These are phyloP conservation scores for Coptodon rendalli DNA, from an alignment of 2,113 vertebrate genomes.

Conservation along the genomic window DNA sequence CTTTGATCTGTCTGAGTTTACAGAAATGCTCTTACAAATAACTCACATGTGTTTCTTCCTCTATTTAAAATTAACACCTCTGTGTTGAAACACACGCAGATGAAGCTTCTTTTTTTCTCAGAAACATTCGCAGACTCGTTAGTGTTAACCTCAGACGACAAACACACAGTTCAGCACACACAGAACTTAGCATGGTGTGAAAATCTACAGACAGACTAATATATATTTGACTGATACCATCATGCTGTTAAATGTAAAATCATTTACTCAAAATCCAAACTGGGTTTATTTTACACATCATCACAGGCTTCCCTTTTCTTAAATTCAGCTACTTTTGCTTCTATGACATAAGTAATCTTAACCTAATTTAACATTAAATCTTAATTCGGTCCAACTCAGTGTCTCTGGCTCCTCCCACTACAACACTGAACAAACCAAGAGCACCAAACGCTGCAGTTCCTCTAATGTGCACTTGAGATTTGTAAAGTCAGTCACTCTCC, in stretches of 20 bases:
- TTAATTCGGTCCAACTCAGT: rapidly evolving
- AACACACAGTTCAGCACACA: neutral
- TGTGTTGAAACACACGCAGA: rapidly evolving
- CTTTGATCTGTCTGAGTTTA: rapidly evolving
- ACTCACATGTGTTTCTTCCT: rapidly evolving
- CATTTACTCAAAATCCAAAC: neutral
- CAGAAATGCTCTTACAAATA: neutral
- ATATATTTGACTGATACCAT: rapidly evolving
- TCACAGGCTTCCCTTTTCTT: neutral
- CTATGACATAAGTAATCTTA: neutral
- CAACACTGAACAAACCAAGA: neutral
- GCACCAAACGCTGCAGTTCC: neutral
- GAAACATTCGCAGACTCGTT: rapidly evolving
- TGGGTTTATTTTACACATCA: neutral
- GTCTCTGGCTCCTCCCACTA: neutral
- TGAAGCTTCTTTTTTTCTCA: rapidly evolving
- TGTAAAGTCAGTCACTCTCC: neutral
- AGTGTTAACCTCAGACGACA: neutral
- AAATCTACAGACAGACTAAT: neutral
- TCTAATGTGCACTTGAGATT: neutral
- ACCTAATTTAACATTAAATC: neutral
- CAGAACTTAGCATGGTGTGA: neutral
- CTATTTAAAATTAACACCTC: neutral
- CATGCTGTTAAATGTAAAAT: neutral
- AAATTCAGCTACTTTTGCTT: neutral